phyloP scores from a whole-genome alignment of 2,888 invertebrate genomes.

The Cerastoderma edule region DNA sequence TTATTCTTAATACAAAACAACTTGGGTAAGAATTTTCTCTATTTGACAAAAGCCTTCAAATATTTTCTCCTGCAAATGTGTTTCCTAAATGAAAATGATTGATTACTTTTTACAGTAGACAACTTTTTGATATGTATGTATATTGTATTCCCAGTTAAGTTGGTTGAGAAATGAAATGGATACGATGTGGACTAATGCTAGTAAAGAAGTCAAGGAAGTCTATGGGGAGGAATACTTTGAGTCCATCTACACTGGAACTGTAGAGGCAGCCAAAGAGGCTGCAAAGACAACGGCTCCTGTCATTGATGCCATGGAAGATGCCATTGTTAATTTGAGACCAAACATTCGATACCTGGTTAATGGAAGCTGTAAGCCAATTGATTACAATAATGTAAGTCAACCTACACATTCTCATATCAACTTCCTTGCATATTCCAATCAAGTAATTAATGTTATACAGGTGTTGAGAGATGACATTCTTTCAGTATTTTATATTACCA shows the following conservation, averaged over 20 bases:
- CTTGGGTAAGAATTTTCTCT: too few relatives aligned
- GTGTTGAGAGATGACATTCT: background rate
- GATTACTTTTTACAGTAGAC: too few relatives aligned
- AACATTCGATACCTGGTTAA: constrained; percentile 68
- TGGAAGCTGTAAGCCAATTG: constrained; percentile 67
- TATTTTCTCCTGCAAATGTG: too few relatives aligned
- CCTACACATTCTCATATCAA: background rate
- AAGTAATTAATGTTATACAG: background rate
- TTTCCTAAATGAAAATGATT: too few relatives aligned
- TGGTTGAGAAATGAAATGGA: constrained; percentile 63
- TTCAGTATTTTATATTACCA: background rate
- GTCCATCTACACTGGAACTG: constrained; percentile 47
- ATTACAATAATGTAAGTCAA: constrained; percentile 69
- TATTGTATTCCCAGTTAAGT: too few relatives aligned
- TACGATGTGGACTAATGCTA: constrained; percentile 61
- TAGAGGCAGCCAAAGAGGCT: constrained; percentile 46
- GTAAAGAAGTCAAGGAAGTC: constrained; percentile 62
- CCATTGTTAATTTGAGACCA: constrained; percentile 60
- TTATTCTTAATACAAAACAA: too few relatives aligned
- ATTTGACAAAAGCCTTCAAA: too few relatives aligned
- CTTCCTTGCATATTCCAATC: background rate
- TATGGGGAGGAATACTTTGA: constrained; percentile 69
- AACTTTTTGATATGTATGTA: too few relatives aligned
- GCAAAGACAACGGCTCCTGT: constrained; percentile 63
- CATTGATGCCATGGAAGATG: constrained; percentile 73